Base-by-base conservation (phyloP, 1,140 invertebrate genomes). In the Brachionus plicatilis region DNA sequence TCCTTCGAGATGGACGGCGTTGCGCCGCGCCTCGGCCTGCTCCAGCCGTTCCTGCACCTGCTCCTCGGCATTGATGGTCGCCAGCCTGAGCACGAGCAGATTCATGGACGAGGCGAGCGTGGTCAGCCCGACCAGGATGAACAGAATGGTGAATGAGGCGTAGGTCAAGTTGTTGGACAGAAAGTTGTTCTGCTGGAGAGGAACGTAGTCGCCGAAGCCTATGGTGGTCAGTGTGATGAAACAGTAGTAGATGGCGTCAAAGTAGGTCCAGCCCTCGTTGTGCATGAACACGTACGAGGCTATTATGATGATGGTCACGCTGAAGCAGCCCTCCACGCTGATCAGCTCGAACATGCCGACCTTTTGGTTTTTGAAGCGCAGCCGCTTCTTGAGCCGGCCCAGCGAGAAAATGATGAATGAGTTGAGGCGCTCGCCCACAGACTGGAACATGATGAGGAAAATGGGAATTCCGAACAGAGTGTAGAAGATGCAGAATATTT, bases 171-270 rank as follows among this genome's bases (percentile, higher is more conserved):
- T 95, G 80, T 93, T 93, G 88, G 96, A 95, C 14, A 99, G 91
- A 33, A 96, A 95, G 87, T 95, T 94, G 88, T 98, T 95, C 88
- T 96, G 96, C 93, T 98, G 92, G 90, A 92, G 87, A 2, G 91
- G 91, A 7, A 93, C 92, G 87, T 91, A 92, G 86, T 93, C 92
- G 11, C 92, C 92, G 86, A 93, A 92, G 24, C 90, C 89, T 24
- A 99, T 99, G 17, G 96, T 99, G 0, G 96, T 99, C 45, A 99
- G 90, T 0, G 97, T 99, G 68, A 99, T 96, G 89, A 99, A 99
- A 88, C 97, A 99, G 88, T 99, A 99, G 90, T 99, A 99, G 86
- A 99, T 95, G 82, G 95, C 95, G 88, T 99, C 96, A 87, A 99
- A 96, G 88, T 99, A 99, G 84, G 94, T 93, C 97, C 97, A 99